Base-by-base conservation (phyloP, 2,113 vertebrate genomes). In the Erythrocebus patas region DNA sequence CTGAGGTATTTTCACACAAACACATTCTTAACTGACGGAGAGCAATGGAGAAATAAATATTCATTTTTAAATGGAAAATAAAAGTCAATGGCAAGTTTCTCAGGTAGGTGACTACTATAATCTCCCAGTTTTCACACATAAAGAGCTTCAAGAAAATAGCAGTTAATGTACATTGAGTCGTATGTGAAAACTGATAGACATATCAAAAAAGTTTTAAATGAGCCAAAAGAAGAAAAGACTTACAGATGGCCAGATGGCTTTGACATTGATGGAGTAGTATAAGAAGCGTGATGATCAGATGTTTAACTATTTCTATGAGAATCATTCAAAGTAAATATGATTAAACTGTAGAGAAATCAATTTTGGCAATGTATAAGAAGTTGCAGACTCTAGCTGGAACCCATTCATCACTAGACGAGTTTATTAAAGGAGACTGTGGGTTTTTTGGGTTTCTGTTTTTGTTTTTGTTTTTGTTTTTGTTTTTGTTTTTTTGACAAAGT, bases 181-280 rank as follows among this genome's bases (percentile, higher is more conserved):
- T 79, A 20, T 84, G 79, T 78, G 78, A 83, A 97, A 93, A 93
- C 52, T 68, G 48, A 27, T 85, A 95, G 50, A 87, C 38, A 82
- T 35, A 90, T 89, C 72, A 73, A 82, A 73, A 84, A 66, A 55
- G 30, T 66, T 96, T 79, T 87, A 96, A 96, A 72, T 43, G n/a
- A 96, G 27, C 11, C 93, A 93, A 92, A 91, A 81, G 78, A 92
- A 90, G 52, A 83, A 95, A 97, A 97, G 66, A 57, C 82, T 80
- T 93, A 70, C 52, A 80, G 80, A 85, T 86, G 87, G 55, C 25
- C 3, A 1, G 79, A 89, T 38, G 32, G 61, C 61, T 80, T 94
- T 89, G 91, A 87, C 81, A 55, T 66, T 84, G 88, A 57, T 55
- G 64, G 64, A 96, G 81, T 76, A 83, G 61, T 55, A 86, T 6